Conservation (phyloP, 2,888 invertebrate genomes). For the Leptinotarsa juncta region DNA sequence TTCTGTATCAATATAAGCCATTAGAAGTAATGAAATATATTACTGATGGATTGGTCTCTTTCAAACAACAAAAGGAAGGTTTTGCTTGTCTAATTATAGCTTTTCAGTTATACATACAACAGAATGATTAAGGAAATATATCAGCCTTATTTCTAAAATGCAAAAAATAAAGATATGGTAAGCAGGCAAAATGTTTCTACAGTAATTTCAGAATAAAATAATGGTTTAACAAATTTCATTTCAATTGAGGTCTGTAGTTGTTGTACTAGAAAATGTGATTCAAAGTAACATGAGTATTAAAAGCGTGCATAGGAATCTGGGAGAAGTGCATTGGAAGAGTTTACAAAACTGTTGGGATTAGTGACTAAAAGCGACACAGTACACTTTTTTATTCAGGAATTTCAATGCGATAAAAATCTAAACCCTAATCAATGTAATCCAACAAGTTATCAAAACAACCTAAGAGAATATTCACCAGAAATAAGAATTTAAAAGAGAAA, state of each 20-base stretch:
- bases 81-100: not conserved
- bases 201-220: too few relatives aligned
- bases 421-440: not conserved
- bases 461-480: too few relatives aligned
- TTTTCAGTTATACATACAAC: not conserved
- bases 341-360: too few relatives aligned
- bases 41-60: not conserved
- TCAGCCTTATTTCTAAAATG: not conserved
- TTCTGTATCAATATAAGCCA: not conserved
- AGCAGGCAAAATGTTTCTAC: not conserved
- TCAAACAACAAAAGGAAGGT: not conserved
- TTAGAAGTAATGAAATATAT: not conserved
- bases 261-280: too few relatives aligned
- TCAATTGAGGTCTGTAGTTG: too few relatives aligned
- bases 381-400: not conserved
- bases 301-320: too few relatives aligned
- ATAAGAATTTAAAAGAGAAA: too few relatives aligned
- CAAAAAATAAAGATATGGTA: not conserved
- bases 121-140: not conserved
- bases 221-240: too few relatives aligned
- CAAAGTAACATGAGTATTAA: too few relatives aligned
- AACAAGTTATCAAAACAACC: not conserved
- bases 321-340: too few relatives aligned
- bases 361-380: too few relatives aligned
- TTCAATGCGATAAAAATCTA: not conserved